phyloP scores from a whole-genome alignment of 1,140 invertebrate species.

The Lordiphosa collinella region DNA sequence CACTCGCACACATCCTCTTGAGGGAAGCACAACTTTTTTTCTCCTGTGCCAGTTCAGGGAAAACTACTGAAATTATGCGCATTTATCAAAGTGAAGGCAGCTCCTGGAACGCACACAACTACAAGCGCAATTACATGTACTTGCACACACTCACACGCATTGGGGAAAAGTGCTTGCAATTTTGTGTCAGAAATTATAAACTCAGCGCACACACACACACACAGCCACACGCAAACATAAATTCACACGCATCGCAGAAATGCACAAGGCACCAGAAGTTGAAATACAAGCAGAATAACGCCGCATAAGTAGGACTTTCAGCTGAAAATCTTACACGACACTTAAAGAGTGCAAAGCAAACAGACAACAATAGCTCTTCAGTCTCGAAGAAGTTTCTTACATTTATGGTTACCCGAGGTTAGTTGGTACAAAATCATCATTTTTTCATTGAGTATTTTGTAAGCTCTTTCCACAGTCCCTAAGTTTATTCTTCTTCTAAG shows the following conservation, averaged over 20 bases:
- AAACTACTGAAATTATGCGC: conserved; percentile 76
- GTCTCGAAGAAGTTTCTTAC: too few relatives aligned
- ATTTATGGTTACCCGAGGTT: too few relatives aligned
- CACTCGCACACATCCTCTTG: conserved; percentile 11
- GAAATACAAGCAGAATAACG: too few relatives aligned
- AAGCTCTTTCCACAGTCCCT: too few relatives aligned
- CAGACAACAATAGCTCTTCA: neutral
- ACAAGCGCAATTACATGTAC: conserved; percentile 63
- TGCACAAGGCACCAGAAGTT: too few relatives aligned
- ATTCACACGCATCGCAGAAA: conserved; percentile 13
- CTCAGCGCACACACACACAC: conserved; percentile 24
- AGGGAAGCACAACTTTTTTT: conserved; percentile 27
- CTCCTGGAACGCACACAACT: conserved; percentile 30
- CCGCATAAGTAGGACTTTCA: too few relatives aligned
- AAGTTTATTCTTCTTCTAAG: too few relatives aligned
- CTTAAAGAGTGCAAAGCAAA: neutral
- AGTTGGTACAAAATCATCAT: too few relatives aligned
- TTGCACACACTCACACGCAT: conserved; percentile 6
- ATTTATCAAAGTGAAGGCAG: conserved; percentile 59
- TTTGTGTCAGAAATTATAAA: conserved; percentile 69
- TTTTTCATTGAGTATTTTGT: too few relatives aligned
- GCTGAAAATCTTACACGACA: too few relatives aligned
- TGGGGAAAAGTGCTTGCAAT: conserved; percentile 58
- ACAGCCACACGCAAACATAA: conserved; percentile 6
- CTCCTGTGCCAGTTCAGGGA: conserved; percentile 42